Percentiles rank a stretch among this genome's conserved stretches.
Conservation (phyloP, 2,113 vertebrate species). For the Suncus etruscus region DNA sequence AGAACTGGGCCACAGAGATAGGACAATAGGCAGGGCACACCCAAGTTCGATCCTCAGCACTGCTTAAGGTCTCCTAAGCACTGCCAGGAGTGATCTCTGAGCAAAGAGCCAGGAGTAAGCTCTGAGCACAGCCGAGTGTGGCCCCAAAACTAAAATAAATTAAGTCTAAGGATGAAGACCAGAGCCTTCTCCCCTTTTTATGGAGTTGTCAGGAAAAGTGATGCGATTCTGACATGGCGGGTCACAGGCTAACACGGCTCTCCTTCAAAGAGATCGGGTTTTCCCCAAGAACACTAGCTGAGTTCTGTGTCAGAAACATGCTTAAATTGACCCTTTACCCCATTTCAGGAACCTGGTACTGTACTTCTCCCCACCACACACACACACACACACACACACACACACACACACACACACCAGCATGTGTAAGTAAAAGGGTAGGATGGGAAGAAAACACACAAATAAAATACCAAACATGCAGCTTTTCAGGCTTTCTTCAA, state of each 20-base stretch:
- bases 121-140: no score
- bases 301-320: background rate
- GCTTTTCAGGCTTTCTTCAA: background rate
- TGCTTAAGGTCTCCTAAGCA: no score
- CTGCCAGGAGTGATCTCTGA: no score
- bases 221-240: background rate
- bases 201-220: background rate
- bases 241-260: fast-evolving
- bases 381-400: background rate
- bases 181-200: background rate
- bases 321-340: background rate
- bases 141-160: no score
- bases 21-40: no score
- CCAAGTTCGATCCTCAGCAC: no score
- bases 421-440: background rate
- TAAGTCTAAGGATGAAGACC: no score
- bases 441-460: background rate
- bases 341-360: background rate
- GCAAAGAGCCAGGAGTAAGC: no score
- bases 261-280: background rate
- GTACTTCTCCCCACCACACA: background rate
- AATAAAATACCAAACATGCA: background rate
- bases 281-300: background rate
- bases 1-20: no score
- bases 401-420: background rate